Evolutionary conservation across 2,113 vertebrate genomes (phyloP), one percentile per base, ranked within the genome.

Genomic region (Reinhardtius hippoglossoides): DNA sequence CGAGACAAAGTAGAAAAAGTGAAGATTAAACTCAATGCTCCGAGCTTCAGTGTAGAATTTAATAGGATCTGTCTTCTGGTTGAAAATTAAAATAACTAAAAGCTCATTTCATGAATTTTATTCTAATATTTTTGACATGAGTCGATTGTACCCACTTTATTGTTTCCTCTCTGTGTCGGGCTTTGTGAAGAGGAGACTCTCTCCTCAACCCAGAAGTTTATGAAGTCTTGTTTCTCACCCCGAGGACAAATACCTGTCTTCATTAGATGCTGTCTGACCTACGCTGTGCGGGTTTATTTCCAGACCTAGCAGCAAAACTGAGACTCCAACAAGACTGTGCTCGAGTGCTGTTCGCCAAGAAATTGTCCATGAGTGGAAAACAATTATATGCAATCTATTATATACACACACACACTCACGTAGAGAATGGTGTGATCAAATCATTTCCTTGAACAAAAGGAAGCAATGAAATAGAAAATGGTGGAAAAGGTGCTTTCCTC

Each of bases 401-500:
- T 15, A 15, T 46, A 46, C 13, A 15, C 44, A 46, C 44, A 46
- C 13, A 46, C 13, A 46, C 44, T 14, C 44, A 56, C 21, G 3
- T 37, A 44, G 42, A 44, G 14, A 44, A 44, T 44, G 42, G 0
- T 15, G 42, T 44, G 13, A 14, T 44, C 13, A 2, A 44, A 44
- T 3, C 13, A 15, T 44, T 44, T 15, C 42, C 42, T 44, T 44
- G 42, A 44, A 14, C 14, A 44, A 44, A 44, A 44, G 13, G 10
- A 44, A 44, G 42, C 10, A 12, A 15, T 14, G 4, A 44, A 12
- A 44, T 1, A 15, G 42, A 14, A 44, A 44, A 44, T 15, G 42
- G 42, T 12, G 42, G 42, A 44, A 72, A 31, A 31, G 31, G 31
- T 31, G 31, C 31, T 31, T 80, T 87, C 89, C 82, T 89, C 75